phyloP scores from a whole-genome alignment of 2,113 vertebrate genomes.

The Spheniscus mendiculus region DNA sequence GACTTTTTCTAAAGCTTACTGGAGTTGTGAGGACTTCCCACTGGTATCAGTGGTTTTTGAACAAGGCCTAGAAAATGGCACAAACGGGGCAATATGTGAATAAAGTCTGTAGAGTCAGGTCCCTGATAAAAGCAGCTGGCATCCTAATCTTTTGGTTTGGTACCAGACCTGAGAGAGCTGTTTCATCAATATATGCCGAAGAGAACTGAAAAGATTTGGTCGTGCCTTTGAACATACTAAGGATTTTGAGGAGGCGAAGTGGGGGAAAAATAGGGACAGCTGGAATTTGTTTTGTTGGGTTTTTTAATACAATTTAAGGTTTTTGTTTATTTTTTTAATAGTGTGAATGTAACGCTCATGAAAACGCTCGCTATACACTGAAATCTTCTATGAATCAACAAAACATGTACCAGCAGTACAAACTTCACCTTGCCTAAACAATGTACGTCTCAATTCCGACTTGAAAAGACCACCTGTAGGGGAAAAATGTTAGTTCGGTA shows the following conservation, averaged over 20 bases:
- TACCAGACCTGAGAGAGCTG: constrained; percentile 43
- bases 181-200: constrained; percentile 30
- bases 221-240: constrained; percentile 4
- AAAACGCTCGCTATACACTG: neutral
- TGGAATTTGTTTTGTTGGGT: constrained; percentile 42
- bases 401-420: constrained; percentile 64
- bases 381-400: constrained; percentile 59
- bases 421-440: constrained; percentile 71
- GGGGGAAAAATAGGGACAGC: constrained; percentile 35
- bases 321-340: constrained; percentile 60
- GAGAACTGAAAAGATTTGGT: constrained; percentile 39
- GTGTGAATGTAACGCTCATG: constrained; percentile 27
- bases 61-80: neutral
- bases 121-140: constrained; percentile 34
- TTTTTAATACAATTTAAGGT: constrained; percentile 33
- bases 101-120: neutral
- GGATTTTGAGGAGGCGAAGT: neutral
- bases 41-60: neutral
- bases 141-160: neutral
- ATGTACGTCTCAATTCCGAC: constrained; percentile 66
- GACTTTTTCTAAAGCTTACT: neutral
- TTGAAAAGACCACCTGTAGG: constrained; percentile 78
- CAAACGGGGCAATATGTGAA: neutral
- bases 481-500: constrained; percentile 75
- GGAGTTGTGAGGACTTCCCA: neutral